phyloP scores from a whole-genome alignment of 2,797 vertebrate genomes.

The Pipistrellus pygmaeus region DNA sequence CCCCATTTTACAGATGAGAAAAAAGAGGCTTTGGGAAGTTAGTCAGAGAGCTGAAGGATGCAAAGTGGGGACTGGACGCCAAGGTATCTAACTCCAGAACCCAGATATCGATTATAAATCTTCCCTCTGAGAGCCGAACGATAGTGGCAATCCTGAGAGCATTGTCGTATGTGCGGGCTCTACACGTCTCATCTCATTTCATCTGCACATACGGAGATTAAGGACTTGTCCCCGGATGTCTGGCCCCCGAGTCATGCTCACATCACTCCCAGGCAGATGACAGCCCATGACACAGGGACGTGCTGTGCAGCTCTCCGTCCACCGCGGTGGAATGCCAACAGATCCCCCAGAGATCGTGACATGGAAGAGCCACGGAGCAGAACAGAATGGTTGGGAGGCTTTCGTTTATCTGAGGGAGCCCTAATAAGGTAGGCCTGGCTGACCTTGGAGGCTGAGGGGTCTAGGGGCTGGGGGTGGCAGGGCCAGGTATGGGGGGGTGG shows the following conservation, averaged over 20 bases:
- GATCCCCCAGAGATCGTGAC: neutral
- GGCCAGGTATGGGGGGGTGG: too few species aligned
- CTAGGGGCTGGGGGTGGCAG: too few species aligned
- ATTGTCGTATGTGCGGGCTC: neutral
- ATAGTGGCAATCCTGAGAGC: neutral
- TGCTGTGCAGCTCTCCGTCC: accelerated
- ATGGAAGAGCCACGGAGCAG: neutral
- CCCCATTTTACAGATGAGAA: neutral
- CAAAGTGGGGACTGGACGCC: neutral
- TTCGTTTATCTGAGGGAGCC: neutral
- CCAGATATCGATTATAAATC: neutral
- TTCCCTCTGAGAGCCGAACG: neutral
- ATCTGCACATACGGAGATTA: neutral
- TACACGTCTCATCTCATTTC: neutral
- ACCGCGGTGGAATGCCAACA: neutral
- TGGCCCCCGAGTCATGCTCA: neutral
- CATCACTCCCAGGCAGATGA: neutral
- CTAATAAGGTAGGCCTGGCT: neutral
- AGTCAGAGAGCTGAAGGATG: neutral
- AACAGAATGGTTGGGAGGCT: neutral
- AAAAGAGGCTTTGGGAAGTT: neutral
- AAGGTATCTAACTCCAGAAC: neutral
- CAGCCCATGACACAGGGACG: neutral
- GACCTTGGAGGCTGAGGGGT: neutral
- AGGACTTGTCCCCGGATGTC: neutral